phyloP scores from a whole-genome alignment of 2,888 invertebrate genomes.

The Meteorus colon region DNA sequence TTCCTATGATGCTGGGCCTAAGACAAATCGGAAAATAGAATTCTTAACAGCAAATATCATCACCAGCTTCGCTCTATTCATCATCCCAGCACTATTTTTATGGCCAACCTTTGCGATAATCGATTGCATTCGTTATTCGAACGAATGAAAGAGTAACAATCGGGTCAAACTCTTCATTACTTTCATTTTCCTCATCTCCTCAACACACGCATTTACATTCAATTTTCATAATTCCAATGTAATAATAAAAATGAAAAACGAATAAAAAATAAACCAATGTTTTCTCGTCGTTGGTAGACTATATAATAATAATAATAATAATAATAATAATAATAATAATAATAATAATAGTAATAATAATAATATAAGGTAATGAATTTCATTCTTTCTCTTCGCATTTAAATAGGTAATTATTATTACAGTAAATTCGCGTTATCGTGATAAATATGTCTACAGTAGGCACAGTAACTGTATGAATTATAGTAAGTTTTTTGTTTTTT shows the following conservation, averaged over 20 bases:
- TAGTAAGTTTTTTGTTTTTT: conserved; percentile 55
- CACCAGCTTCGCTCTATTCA: not conserved
- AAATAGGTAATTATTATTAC: conserved; percentile 50
- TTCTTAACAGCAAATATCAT: conserved; percentile 20
- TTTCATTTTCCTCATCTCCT: not conserved
- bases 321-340: conserved; percentile 21
- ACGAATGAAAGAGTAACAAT: not conserved
- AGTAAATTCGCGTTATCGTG: conserved; percentile 56
- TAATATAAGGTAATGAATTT: conserved; percentile 26
- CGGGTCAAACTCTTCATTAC: not conserved
- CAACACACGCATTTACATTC: not conserved
- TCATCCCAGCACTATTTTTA: conserved; percentile 21
- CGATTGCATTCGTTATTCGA: conserved; percentile 14
- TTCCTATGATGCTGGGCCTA: conserved; percentile 14
- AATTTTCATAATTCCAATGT: conserved; percentile 5
- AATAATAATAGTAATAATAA: not conserved
- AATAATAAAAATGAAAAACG: conserved; percentile 8
- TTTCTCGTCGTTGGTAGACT: conserved; percentile 6
- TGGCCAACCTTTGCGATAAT: conserved; percentile 28
- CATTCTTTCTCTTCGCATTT: not conserved
- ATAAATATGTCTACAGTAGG: conserved; percentile 70
- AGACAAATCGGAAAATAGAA: conserved; percentile 35
- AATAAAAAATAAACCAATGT: not conserved
- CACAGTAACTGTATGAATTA: conserved; percentile 68
- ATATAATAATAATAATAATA: not conserved